Conservation (phyloP, 2,888 invertebrate species). For the Nemotelus nigrinus region DNA sequence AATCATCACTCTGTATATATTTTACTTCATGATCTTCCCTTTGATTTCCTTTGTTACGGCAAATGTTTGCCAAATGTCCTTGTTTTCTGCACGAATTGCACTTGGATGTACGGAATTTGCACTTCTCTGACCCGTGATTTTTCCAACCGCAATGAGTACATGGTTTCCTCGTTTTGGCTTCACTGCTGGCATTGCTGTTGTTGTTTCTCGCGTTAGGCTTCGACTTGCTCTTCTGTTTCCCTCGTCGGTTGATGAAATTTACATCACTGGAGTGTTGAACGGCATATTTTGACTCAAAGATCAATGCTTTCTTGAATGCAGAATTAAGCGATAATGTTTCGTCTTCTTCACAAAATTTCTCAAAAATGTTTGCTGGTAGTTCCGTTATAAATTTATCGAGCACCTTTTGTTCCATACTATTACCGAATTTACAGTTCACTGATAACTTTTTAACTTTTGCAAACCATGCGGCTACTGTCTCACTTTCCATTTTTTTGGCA, state of each 20-base stretch:
- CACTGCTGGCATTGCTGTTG: constrained; percentile 1
- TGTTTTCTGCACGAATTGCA: neutral
- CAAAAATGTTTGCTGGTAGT: too few species aligned
- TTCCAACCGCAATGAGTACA: too few species aligned
- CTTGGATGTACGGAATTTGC: constrained; percentile 1
- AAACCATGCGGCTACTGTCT: too few species aligned
- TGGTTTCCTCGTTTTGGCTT: too few species aligned
- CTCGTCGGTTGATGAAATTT: neutral
- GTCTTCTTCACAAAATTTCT: neutral
- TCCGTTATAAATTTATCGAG: too few species aligned
- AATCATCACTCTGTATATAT: too few species aligned
- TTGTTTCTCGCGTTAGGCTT: neutral
- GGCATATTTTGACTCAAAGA: neutral
- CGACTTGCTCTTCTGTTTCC: neutral
- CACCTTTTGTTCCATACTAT: too few species aligned
- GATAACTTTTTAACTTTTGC: too few species aligned
- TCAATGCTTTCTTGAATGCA: neutral
- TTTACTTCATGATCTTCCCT: neutral
- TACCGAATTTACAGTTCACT: too few species aligned
- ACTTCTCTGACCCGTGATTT: too few species aligned
- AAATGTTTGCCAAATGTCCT: too few species aligned
- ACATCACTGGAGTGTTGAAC: neutral
- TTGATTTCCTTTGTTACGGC: neutral
- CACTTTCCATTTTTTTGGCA: too few species aligned
- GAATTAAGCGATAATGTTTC: neutral